phyloP scores from a whole-genome alignment of 1,140 invertebrate genomes.

The Trypoxylus dichotomus region DNA sequence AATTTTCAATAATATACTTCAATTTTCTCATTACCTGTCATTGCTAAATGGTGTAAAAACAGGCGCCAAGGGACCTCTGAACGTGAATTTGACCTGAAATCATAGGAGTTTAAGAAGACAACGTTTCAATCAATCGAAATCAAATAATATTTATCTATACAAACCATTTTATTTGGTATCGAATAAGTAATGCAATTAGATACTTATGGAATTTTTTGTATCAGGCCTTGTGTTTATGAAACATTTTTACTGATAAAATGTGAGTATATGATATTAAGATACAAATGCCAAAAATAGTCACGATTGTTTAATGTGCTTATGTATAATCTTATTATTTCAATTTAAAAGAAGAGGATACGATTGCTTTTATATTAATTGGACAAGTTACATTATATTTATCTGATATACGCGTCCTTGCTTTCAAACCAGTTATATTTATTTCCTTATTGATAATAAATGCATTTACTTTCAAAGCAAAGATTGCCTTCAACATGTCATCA shows the following conservation, averaged over 20 bases:
- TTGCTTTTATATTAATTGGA: too few species aligned
- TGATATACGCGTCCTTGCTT: too few species aligned
- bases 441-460: too few species aligned
- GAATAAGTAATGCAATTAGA: neutral
- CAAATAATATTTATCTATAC: neutral
- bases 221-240: neutral
- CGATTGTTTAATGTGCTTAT: neutral
- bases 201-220: neutral
- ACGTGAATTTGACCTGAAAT: constrained; percentile 32
- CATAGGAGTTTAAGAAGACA: neutral
- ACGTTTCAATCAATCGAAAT: too few species aligned
- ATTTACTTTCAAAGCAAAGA: too few species aligned
- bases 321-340: neutral
- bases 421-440: too few species aligned
- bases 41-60: constrained; percentile 68
- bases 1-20: constrained; percentile 5
- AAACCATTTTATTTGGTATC: neutral
- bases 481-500: too few species aligned
- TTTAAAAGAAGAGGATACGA: neutral
- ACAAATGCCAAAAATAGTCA: neutral
- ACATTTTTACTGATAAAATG: neutral
- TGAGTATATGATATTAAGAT: neutral
- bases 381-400: too few species aligned
- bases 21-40: constrained; percentile 54
- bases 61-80: constrained; percentile 65